Evolutionary conservation across 2,888 invertebrate genomes (phyloP), one percentile per base, ranked within the genome.

Genomic region (Drosophila maculinotata): DNA sequence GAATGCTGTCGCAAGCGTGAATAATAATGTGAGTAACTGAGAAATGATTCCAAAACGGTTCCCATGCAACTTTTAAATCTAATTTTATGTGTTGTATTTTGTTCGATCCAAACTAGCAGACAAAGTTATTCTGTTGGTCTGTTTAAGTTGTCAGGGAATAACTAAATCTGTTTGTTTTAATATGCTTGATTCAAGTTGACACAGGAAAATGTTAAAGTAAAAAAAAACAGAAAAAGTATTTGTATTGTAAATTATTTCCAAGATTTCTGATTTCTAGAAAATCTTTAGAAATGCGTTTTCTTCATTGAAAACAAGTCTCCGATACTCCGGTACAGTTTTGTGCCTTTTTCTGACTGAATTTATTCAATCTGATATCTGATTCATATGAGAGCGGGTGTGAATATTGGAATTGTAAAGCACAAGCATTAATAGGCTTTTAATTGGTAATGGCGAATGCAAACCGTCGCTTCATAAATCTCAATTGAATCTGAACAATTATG

Each of bases 401-500:
- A 59, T 59, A 42, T 59, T 28, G 39, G 7, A 25, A 57, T 25
- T 57, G 57, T 56, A 57, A 57, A 31, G 57, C 57, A 30, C 23
- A 54, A 7, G 3, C 23, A 56, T 42, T 44, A 44, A 44, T 36
- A 15, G 15, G 36, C 28, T 8, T 60, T 59, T 59, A 59, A 59
- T 59, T 59, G 59, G 8, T 10, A 20, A 42, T 8, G 17, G 28
- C 20, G 41, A 17, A 30, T 17, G 30, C 30, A 49, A 33, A 15
- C 25, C 25, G 45, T 45, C 45, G 44, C 42, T 38, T 35, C 76
- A 76, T 79, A 76, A 79, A 76, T 76, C 58, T 72, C 75, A 54
- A 76, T 76, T 76, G 80, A 72, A 76, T 76, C 75, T 76, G 73
- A 76, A 63, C 80, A 76, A 72, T 67, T 76, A 62, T 57, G 67